Conservation (phyloP, 2,797 vertebrate genomes). For the Tamandua tetradactyla region DNA sequence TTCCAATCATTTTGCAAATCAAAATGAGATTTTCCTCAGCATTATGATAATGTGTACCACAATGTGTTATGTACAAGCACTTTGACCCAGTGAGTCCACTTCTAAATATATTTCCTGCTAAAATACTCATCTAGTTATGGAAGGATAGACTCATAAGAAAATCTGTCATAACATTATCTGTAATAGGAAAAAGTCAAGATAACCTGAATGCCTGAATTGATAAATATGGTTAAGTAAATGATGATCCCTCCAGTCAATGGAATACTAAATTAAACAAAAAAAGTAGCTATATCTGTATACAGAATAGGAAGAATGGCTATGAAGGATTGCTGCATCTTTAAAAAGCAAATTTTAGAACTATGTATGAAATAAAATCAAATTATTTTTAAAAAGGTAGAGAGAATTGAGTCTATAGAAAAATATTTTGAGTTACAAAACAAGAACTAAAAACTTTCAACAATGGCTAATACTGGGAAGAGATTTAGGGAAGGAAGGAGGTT, state of each 20-base stretch:
- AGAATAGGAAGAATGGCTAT: neutral
- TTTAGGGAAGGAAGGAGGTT: neutral
- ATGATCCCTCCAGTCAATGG: neutral
- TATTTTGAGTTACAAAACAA: neutral
- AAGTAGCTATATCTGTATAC: neutral
- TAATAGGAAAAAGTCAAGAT: neutral
- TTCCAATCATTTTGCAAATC: constrained; percentile 28
- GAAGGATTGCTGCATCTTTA: neutral
- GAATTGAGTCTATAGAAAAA: neutral
- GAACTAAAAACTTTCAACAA: neutral
- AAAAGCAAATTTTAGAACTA: neutral
- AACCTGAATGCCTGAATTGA: neutral
- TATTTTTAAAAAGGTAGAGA: neutral
- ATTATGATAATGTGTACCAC: neutral
- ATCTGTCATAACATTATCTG: neutral
- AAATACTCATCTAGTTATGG: neutral
- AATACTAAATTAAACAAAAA: neutral
- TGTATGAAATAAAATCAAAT: neutral
- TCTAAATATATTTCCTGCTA: neutral
- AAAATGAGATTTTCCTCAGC: neutral
- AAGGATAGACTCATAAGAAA: neutral
- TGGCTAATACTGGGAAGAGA: neutral
- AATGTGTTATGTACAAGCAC: neutral
- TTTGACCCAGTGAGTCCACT: neutral
- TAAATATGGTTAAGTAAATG: constrained; percentile 1